phyloP scores from a whole-genome alignment of 2,113 vertebrate genomes.

The Thalassarche chlororhynchos region DNA sequence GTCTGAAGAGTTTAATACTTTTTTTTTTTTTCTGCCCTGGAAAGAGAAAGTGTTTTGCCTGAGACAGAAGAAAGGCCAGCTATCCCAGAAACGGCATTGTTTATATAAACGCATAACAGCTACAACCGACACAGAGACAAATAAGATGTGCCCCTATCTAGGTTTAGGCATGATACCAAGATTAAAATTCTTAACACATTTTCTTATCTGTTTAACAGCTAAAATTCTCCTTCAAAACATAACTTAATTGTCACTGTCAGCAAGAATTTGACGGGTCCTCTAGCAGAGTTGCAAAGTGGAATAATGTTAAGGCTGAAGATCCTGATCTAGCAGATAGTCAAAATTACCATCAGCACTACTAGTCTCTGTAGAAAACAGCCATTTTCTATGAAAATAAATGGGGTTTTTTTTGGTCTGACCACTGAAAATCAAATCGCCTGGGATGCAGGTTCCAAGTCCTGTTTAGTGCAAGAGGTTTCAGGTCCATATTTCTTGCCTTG shows the following conservation, averaged over 20 bases:
- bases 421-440: not conserved
- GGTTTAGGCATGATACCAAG: not conserved
- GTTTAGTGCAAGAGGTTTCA: not conserved
- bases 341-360: not conserved
- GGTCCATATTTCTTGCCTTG: not conserved
- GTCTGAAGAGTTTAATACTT: not conserved
- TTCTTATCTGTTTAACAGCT: not conserved
- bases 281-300: not conserved
- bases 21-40: not conserved
- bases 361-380: not conserved
- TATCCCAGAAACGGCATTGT: not conserved
- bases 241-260: not conserved
- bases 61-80: not conserved
- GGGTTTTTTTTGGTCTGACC: fast-evolving
- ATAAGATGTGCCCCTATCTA: not conserved
- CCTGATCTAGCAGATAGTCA: not conserved
- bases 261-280: not conserved
- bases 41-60: not conserved
- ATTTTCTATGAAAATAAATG: not conserved
- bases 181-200: not conserved
- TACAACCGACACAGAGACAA: not conserved
- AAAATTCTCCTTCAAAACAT: not conserved
- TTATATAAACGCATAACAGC: not conserved
- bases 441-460: not conserved
- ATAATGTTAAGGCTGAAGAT: not conserved